Evolutionary conservation across 2,888 invertebrate species (phyloP).

Genomic region (Cosmia trapezina): DNA sequence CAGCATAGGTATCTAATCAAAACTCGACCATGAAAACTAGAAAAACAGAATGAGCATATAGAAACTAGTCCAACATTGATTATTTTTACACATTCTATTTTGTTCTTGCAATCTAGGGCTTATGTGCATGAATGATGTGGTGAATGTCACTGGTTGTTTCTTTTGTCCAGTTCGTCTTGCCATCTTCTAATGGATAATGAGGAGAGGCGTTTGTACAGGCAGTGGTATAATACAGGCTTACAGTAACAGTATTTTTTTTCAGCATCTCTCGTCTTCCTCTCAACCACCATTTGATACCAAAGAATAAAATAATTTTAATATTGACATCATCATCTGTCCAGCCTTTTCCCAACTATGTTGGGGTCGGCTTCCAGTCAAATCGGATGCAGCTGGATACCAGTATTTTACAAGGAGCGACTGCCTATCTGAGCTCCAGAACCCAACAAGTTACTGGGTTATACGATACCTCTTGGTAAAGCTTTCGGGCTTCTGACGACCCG

Average conservation of each 20-base stretch:
- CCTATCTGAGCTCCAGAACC: too few relatives aligned
- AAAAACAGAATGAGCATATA: not conserved
- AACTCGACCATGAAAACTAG: not conserved
- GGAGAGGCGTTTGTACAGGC: too few relatives aligned
- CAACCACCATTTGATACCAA: not conserved
- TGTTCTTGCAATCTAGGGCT: not conserved
- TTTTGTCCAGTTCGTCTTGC: not conserved
- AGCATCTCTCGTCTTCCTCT: not conserved
- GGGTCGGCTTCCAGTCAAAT: too few relatives aligned
- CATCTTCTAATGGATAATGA: too few relatives aligned
- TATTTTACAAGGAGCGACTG: too few relatives aligned
- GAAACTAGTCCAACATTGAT: not conserved
- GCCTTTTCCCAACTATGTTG: too few relatives aligned
- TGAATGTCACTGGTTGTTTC: not conserved
- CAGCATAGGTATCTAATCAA: too few relatives aligned
- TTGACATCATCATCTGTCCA: too few relatives aligned
- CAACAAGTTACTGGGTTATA: too few relatives aligned
- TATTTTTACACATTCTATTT: not conserved
- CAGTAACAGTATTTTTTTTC: not conserved
- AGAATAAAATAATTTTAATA: not conserved
- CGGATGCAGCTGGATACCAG: too few relatives aligned
- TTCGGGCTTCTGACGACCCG: too few relatives aligned
- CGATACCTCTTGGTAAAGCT: too few relatives aligned
- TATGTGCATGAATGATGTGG: not conserved
- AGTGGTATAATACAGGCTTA: not conserved